Evolutionary conservation across 2,888 invertebrate species (phyloP).

Genomic region (Cephus spinipes): DNA sequence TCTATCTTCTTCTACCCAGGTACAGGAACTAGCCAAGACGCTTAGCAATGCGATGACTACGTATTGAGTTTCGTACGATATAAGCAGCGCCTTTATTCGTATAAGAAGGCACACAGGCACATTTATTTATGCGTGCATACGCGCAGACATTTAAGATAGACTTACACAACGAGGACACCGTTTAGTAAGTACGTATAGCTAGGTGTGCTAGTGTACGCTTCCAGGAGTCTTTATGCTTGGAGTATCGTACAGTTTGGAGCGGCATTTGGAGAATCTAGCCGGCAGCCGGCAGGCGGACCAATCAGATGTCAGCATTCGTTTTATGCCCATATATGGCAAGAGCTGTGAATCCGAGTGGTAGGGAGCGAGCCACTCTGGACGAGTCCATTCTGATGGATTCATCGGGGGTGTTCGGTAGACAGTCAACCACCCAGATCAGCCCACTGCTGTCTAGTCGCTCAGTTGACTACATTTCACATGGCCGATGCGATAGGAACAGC

Average conservation of each 20-base stretch:
- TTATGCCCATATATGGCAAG: slow-evolving; percentile 88
- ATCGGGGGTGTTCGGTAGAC: neutral
- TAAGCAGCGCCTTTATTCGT: neutral
- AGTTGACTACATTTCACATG: neutral
- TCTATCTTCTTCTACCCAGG: neutral
- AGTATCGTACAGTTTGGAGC: slow-evolving; percentile 61
- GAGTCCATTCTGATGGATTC: slow-evolving; percentile 50
- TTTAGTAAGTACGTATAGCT: slow-evolving; percentile 48
- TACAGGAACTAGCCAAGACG: neutral
- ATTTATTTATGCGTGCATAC: slow-evolving; percentile 8
- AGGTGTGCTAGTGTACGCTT: slow-evolving; percentile 48
- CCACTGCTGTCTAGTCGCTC: neutral
- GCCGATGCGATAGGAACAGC: neutral
- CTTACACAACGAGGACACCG: slow-evolving; percentile 34
- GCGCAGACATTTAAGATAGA: slow-evolving; percentile 7
- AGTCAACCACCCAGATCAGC: neutral
- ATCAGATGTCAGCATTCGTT: slow-evolving; percentile 75
- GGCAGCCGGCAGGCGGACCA: slow-evolving; percentile 73
- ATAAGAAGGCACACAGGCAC: slow-evolving; percentile 1
- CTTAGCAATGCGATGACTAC: neutral
- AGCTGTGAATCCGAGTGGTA: slow-evolving; percentile 72
- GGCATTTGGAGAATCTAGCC: slow-evolving; percentile 68
- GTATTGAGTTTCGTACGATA: neutral
- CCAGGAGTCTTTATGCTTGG: slow-evolving; percentile 51
- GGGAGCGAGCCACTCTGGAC: slow-evolving; percentile 61